Evolutionary conservation across 2,113 vertebrate species (phyloP), one percentile per base, ranked within the genome.

Genomic region (Lophotis ruficrista): DNA sequence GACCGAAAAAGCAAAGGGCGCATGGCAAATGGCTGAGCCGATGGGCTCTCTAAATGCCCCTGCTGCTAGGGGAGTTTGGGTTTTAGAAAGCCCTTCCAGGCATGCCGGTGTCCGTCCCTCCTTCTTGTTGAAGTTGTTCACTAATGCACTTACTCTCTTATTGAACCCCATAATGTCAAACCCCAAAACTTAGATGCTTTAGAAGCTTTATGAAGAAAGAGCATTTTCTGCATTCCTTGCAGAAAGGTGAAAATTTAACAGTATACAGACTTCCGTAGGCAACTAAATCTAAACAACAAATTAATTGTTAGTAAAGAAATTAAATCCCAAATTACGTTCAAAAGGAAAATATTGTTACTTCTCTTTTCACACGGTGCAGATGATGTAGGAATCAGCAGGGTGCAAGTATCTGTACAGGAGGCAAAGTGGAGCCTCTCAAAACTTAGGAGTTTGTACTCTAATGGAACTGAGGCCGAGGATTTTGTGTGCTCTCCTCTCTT

Each of bases 41-140:
- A 35, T 1, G 2, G 28, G 10, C 7, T 69, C 43, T 11, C 43
- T 41, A 12, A 53, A 28, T 3, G 2, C 7, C 20, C 9, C 30
- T 1, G 0, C 20, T 53, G 33, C 57, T 20, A 64, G 33, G 50
- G 43, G 9, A 71, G 7, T 24, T 30, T 30, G 43, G 33, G 28
- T 12, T 38, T 51, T 38, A 56, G 41, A 35, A 80, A 37, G 25
- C 33, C 24, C 15, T 33, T 48, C 27, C n/a, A 43, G 57, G 56
- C 14, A 37, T 1, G 1, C 50, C 14, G 48, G 37, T 51, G 28
- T 51, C 43, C 72, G 24, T 51, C 43, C 72, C 35, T 27, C 54
- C 38, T 78, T 12, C 51, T 66, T n/a, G 22, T 56, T 2, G 0
- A 54, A 50, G 45, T 37, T 27, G 23, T 31, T 76, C 1, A 1